These are phyloP conservation scores for Orchestes rusci DNA, from an alignment of 2,888 invertebrate species.

Conservation along the genomic window DNA sequence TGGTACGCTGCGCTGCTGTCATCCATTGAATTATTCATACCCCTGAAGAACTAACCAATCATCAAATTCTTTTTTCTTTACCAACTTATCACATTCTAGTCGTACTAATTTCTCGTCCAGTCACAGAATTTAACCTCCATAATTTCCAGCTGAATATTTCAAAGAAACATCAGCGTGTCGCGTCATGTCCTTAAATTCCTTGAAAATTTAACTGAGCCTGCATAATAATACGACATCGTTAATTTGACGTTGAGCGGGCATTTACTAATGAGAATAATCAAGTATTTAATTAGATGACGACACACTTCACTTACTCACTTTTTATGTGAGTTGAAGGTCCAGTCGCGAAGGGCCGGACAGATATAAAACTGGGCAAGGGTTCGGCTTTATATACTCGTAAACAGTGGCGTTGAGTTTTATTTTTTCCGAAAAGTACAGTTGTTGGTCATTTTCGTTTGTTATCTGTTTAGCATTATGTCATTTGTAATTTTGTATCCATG, in stretches of 20 bases:
- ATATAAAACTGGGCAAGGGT: too few species aligned
- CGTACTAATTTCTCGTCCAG: background rate
- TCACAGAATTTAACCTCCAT: slow-evolving; percentile 4
- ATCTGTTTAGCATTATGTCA: too few species aligned
- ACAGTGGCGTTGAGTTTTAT: too few species aligned
- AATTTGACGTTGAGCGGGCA: slow-evolving; percentile 27
- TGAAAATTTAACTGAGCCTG: slow-evolving; percentile 17
- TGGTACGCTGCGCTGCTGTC: too few species aligned
- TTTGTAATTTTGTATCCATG: too few species aligned
- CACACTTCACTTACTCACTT: slow-evolving; percentile 22
- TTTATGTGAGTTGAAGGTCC: too few species aligned
- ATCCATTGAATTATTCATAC: too few species aligned
- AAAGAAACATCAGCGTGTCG: slow-evolving; percentile 4
- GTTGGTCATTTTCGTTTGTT: too few species aligned
- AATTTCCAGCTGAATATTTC: slow-evolving; percentile 12
- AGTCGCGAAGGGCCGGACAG: too few species aligned
- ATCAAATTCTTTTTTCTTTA: background rate
- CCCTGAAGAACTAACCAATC: too few species aligned
- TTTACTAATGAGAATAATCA: slow-evolving; percentile 34
- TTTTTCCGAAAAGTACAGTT: too few species aligned
- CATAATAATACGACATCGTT: slow-evolving; percentile 14
- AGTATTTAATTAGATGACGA: slow-evolving; percentile 33
- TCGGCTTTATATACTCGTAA: too few species aligned
- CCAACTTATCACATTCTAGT: background rate
- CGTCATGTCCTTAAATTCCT: slow-evolving; percentile 15